Evolutionary conservation across 2,797 vertebrate species (phyloP), one percentile per base, ranked within the genome.

Genomic region (Anguilla anguilla): DNA sequence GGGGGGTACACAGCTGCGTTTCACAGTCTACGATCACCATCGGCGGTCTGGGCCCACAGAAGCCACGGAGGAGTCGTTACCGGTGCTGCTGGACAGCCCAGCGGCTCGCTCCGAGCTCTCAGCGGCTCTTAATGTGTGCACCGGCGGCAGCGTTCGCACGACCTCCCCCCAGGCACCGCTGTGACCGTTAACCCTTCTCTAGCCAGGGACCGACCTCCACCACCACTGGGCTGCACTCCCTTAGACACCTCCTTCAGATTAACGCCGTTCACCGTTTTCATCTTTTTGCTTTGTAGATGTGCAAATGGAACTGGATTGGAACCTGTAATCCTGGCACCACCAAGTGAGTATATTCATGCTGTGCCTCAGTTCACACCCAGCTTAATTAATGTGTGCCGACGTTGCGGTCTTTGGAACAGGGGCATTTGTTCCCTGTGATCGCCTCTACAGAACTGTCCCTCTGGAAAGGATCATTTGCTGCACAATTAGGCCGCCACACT

Each of bases 61-160:
- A 87, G 90, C 88, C 91, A 85, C 89, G 85, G 87, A 92, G 91
- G 91, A 90, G 93, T 92, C 91, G 93, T 94, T 92, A 94, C 91
- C 91, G 89, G 22, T 77, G 87, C 92, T 93, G 92, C 94, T 91
- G 85, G 90, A 93, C 94, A 89, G 93, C 92, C 86, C 43, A 2
- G 79, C 10, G 46, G 79, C 22, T n/a, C 22, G 74, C 74, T 79
- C 35, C 35, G 0, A 17, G 15, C 39, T 51, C 46, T 49, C 46
- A 82, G 77, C 81, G 85, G 64, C 53, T 86, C 59, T 87, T 57
- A 77, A 79, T 83, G 83, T 59, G 22, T 6, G 83, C 81, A 53
- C 46, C 13, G 81, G 19, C 39, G 17, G 77, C 11, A 22, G 46
- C 17, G 3, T 11, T n/a, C 9, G 46, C 17, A 9, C 35, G n/a